Conservation (phyloP, 2,797 vertebrate species). For the Phalloptychus januarius region DNA sequence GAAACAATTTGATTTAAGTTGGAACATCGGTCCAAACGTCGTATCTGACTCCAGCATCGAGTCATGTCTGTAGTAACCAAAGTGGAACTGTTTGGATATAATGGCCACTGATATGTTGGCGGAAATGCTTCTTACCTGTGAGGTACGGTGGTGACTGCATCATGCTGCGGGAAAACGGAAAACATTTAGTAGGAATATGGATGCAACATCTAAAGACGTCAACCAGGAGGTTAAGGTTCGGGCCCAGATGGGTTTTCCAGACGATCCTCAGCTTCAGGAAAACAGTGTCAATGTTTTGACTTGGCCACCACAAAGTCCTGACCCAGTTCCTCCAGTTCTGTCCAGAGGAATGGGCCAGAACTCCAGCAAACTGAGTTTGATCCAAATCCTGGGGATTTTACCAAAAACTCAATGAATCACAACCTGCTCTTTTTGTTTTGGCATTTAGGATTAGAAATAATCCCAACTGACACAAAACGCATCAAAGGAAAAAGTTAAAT, state of each 20-base stretch:
- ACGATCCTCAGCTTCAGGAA: too few relatives aligned
- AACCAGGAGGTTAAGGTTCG: not conserved
- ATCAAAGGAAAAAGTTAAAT: not conserved
- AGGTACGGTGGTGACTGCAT: too few relatives aligned
- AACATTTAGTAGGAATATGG: too few relatives aligned
- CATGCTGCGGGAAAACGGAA: too few relatives aligned
- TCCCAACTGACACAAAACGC: not conserved
- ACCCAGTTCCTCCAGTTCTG: too few relatives aligned
- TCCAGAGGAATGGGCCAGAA: too few relatives aligned
- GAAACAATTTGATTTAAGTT: not conserved
- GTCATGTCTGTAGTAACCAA: not conserved
- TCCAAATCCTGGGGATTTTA: not conserved
- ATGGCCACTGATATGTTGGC: not conserved
- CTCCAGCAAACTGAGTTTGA: not conserved
- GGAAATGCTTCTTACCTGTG: not conserved
- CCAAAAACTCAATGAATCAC: not conserved
- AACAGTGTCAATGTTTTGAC: not conserved
- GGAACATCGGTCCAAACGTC: not conserved
- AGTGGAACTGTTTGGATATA: not conserved
- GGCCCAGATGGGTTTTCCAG: not conserved
- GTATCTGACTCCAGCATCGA: too few relatives aligned
- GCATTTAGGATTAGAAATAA: not conserved
- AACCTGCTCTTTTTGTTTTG: not conserved
- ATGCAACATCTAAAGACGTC: too few relatives aligned
- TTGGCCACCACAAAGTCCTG: not conserved